These are phyloP conservation scores for Rhorus exstirpatorius DNA, from an alignment of 2,888 invertebrate species.

Conservation along the genomic window DNA sequence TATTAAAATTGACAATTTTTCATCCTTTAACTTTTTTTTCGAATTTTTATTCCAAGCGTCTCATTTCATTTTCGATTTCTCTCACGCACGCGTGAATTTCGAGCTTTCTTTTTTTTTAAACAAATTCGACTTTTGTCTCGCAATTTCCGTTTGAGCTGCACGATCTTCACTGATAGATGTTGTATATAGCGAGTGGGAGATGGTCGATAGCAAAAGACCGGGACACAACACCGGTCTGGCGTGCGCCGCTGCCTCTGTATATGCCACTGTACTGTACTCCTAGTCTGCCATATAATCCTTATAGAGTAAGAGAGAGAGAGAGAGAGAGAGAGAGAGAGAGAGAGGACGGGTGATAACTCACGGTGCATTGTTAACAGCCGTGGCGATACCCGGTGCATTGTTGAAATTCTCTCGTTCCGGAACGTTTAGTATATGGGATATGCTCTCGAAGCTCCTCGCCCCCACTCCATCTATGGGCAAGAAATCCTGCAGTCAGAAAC, in stretches of 20 bases:
- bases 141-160: constrained; percentile 43
- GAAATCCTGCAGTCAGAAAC: constrained; percentile 68
- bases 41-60: too few relatives aligned
- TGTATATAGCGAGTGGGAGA: constrained; percentile 54
- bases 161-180: constrained; percentile 26
- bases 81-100: too few relatives aligned
- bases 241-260: constrained; percentile 47
- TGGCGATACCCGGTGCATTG: constrained; percentile 73
- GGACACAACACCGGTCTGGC: constrained; percentile 51
- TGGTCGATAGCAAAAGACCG: constrained; percentile 66
- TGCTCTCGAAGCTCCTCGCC: constrained; percentile 15
- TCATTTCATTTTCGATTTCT: too few relatives aligned
- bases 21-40: too few relatives aligned
- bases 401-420: constrained; percentile 73
- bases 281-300: neutral
- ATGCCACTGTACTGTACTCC: neutral
- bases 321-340: constrained; percentile 37
- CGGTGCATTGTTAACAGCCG: constrained; percentile 73
- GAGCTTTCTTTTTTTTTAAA: constrained; percentile 7
- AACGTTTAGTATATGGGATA: constrained; percentile 69
- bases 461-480: constrained; percentile 28
- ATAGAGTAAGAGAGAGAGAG: constrained; percentile 33
- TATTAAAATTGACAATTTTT: too few relatives aligned
- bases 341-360: constrained; percentile 73
- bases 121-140: constrained; percentile 36